These are phyloP conservation scores for Tapirus terrestris DNA, from an alignment of 2,113 vertebrate species.

Conservation along the genomic window DNA sequence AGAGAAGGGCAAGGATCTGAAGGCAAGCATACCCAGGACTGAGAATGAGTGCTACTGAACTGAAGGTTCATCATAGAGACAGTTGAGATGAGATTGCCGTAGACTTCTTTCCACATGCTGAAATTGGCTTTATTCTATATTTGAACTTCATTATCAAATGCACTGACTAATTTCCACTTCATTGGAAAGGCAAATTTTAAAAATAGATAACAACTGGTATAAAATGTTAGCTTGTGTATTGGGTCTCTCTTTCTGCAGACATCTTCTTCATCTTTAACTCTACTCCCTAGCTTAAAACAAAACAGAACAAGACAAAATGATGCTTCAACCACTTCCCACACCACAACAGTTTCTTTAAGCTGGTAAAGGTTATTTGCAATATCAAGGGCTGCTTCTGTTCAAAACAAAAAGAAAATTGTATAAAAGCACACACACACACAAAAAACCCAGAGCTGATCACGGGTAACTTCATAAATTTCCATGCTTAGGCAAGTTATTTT, in stretches of 20 bases:
- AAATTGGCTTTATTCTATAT: background rate
- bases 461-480: background rate
- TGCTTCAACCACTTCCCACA: background rate
- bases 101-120: background rate
- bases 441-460: background rate
- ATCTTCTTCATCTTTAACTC: background rate
- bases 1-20: background rate
- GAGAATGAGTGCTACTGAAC: background rate
- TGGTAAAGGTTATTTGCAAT: background rate
- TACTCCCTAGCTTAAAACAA: background rate
- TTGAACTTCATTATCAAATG: background rate
- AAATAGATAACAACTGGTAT: background rate
- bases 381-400: background rate
- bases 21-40: background rate
- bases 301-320: background rate
- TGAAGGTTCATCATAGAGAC: background rate
- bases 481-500: background rate
- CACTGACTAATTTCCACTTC: background rate
- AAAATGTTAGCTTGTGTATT: background rate
- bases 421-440: background rate
- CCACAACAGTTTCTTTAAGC: background rate
- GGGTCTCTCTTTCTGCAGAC: background rate
- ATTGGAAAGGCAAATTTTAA: background rate
- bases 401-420: background rate
- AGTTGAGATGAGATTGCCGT: background rate